Base-by-base conservation (phyloP, 2,797 vertebrate genomes). In the Lycodopsis pacificus region DNA sequence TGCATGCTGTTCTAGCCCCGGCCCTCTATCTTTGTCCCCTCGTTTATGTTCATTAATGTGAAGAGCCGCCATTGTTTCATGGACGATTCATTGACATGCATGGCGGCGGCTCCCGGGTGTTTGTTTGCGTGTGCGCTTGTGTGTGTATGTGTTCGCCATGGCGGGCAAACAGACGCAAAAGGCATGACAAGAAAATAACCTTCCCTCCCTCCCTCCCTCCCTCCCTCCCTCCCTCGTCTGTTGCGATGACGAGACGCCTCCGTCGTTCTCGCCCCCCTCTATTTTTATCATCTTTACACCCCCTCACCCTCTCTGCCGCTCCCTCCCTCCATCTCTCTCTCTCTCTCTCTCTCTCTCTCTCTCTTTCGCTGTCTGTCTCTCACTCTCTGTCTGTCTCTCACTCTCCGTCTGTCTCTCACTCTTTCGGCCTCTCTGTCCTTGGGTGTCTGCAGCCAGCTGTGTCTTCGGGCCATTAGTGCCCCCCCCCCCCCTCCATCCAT, bases 401-500 rank as follows among this genome's bases (percentile, higher is more conserved):
- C n/a, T 53, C n/a, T 38, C 76, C 20, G 67, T 82, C 76, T 83
- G 70, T 79, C 85, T 86, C 87, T 89, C 88, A 67, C 85, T 77
- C 75, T 88, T 76, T 89, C 80, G 20, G 72, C 88, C 87, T 77
- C 81, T 91, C 85, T 87, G 94, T 95, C 94, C 93, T 95, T 94
- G 90, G 90, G 89, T 91, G 90, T 94, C 92, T 94, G 90, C 91
- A 93, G 93, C 93, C 94, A 94, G 94, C 94, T 95, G 94, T 91
- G 91, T 93, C 93, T 95, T 87, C 64, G 81, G 87, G 91, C 93
- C 93, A 95, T 94, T 93, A 95, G 86, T 84, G 79, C 73, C 87
- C 85, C 76, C 83, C 83, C 54, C 68, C 71, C 71, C 30, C 76
- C 83, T 82, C 86, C 92, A 90, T 90, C 91, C 90, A 94, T 94